These are phyloP conservation scores for Laspeyria flexula DNA, from an alignment of 2,888 invertebrate species.

Conservation along the genomic window DNA sequence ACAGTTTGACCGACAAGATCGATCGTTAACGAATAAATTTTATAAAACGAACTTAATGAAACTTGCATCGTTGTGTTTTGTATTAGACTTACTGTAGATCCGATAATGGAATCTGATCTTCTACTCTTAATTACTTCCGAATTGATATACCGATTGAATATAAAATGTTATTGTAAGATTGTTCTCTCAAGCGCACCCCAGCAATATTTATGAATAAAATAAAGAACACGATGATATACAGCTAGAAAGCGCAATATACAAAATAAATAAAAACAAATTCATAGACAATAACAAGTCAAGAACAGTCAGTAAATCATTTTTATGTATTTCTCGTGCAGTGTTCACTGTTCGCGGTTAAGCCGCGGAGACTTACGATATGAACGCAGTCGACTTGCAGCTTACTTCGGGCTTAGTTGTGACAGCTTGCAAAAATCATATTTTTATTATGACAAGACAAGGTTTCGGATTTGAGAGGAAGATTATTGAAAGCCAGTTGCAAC, in stretches of 20 bases:
- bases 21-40: too few species aligned
- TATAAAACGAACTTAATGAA: too few species aligned
- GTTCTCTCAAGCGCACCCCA: too few species aligned
- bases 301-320: conserved; percentile 41
- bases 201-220: neutral
- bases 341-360: conserved; percentile 4
- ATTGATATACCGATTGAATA: too few species aligned
- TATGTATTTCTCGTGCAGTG: conserved; percentile 26
- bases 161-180: too few species aligned
- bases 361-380: conserved; percentile 1
- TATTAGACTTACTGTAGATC: too few species aligned
- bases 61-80: too few species aligned
- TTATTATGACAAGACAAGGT: neutral
- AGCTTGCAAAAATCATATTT: neutral
- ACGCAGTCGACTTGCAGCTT: conserved; percentile 9
- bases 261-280: neutral
- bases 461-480: too few species aligned
- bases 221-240: conserved; percentile 6
- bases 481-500: too few species aligned
- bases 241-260: conserved; percentile 1
- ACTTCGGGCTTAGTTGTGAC: neutral
- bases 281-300: conserved; percentile 21
- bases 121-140: too few species aligned
- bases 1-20: too few species aligned
- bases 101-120: too few species aligned